Conservation (phyloP, 2,113 vertebrate genomes). For the Pholis gunnellus region DNA sequence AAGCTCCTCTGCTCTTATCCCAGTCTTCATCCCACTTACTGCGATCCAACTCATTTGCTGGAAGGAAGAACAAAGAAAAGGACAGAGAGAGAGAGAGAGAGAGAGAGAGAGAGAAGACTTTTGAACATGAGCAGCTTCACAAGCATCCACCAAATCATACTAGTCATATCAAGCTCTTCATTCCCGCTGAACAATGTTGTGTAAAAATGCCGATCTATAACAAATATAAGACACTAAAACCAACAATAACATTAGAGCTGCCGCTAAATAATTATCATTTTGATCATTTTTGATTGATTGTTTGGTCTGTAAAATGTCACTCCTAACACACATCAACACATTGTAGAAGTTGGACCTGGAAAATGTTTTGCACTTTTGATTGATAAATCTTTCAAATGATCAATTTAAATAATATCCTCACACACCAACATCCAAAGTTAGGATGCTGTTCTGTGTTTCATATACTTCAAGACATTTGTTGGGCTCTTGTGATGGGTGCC, state of each 20-base stretch:
- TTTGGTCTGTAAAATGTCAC: neutral
- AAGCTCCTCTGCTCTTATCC: conserved; percentile 92
- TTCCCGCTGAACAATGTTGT: neutral
- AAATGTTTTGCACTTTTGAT: neutral
- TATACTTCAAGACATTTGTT: neutral
- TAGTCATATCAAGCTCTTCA: neutral
- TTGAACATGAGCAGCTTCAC: neutral
- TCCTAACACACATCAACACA: neutral
- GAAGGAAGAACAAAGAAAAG: conserved; percentile 17
- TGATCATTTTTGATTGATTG: neutral
- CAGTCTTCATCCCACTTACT: conserved; percentile 98
- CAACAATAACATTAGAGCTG: neutral
- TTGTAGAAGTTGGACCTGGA: neutral
- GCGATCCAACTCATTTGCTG: conserved; percentile 85
- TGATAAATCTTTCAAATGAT: neutral
- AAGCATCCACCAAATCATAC: neutral
- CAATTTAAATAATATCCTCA: neutral
- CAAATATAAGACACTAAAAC: neutral
- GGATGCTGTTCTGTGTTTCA: neutral
- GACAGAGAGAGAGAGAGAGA: neutral
- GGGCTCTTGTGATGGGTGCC: neutral
- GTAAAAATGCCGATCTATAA: neutral
- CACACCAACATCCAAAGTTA: neutral
- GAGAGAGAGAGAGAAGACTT: neutral
- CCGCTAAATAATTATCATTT: neutral